phyloP scores from a whole-genome alignment of 2,888 invertebrate species.

The Homarus gammarus region DNA sequence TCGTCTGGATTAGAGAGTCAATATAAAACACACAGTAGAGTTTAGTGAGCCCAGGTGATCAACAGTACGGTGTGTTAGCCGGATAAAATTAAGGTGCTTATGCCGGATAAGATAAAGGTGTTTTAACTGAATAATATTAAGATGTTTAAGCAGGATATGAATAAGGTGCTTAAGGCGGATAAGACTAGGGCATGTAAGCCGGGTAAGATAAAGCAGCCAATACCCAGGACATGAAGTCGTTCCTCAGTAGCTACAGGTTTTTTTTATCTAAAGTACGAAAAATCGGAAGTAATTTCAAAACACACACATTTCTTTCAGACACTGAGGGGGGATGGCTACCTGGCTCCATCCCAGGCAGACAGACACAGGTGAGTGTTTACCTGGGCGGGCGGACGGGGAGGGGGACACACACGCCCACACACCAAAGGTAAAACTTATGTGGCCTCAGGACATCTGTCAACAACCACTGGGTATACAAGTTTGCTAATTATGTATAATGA shows the following conservation, averaged over 20 bases:
- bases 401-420: slow-evolving; percentile 16
- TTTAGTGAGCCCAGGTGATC: no score
- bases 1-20: no score
- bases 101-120: no score
- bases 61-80: no score
- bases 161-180: background rate
- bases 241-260: background rate
- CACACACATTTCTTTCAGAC: slow-evolving; percentile 37
- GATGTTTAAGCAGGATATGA: background rate
- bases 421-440: slow-evolving; percentile 25
- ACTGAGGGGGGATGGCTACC: slow-evolving; percentile 25
- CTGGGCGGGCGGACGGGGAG: background rate
- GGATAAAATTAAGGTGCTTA: no score
- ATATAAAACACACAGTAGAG: no score
- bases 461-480: slow-evolving; percentile 24
- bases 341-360: background rate
- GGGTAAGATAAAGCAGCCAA: background rate
- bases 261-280: slow-evolving; percentile 42
- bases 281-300: slow-evolving; percentile 42
- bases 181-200: background rate
- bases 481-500: slow-evolving; percentile 37
- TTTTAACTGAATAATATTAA: no score
- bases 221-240: slow-evolving; percentile 10
- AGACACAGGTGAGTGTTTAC: slow-evolving; percentile 14
- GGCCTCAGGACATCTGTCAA: slow-evolving; percentile 16